A percentile compares a stretch with the other conserved stretches of the same genome.
phyloP scores from a whole-genome alignment of 2,888 invertebrate species.

The Ornithoptera alexandrae region DNA sequence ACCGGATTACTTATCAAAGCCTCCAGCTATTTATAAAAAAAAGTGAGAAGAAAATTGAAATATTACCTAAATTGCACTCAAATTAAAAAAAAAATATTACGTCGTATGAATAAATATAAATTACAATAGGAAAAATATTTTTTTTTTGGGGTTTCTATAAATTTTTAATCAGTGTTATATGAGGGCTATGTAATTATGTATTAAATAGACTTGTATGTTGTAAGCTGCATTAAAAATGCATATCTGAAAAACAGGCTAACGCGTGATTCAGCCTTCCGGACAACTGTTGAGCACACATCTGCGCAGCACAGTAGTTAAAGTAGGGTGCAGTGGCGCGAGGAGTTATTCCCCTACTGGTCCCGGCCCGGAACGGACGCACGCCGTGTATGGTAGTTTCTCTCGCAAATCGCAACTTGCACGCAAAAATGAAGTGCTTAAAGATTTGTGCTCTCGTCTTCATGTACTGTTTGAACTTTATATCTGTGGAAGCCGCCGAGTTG shows the following conservation, averaged over 20 bases:
- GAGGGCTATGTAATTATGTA: not conserved
- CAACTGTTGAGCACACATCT: slow-evolving; percentile 77
- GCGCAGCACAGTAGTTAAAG: slow-evolving; percentile 52
- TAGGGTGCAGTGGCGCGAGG: slow-evolving; percentile 35
- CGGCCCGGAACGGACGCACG: slow-evolving; percentile 41
- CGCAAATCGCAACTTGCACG: slow-evolving; percentile 33
- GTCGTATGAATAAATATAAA: too few species aligned
- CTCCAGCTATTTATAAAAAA: too few species aligned
- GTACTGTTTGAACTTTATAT: slow-evolving; percentile 43
- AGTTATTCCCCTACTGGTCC: slow-evolving; percentile 49
- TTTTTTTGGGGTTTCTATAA: too few species aligned
- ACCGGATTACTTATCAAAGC: too few species aligned
- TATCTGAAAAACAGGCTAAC: slow-evolving; percentile 23
- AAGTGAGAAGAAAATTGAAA: too few species aligned
- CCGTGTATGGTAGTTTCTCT: slow-evolving; percentile 11
- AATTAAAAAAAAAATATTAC: too few species aligned
- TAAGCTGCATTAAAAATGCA: slow-evolving; percentile 11
- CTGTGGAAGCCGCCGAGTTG: slow-evolving; percentile 47
- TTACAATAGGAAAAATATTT: too few species aligned
- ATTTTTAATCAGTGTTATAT: too few species aligned
- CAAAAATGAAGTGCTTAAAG: slow-evolving; percentile 55
- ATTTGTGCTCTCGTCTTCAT: slow-evolving; percentile 42
- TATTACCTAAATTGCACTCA: too few species aligned
- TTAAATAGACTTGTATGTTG: not conserved
- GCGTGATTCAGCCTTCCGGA: slow-evolving; percentile 44